Evolutionary conservation across 2,797 vertebrate genomes (phyloP).

Genomic region (Botia almorhae): DNA sequence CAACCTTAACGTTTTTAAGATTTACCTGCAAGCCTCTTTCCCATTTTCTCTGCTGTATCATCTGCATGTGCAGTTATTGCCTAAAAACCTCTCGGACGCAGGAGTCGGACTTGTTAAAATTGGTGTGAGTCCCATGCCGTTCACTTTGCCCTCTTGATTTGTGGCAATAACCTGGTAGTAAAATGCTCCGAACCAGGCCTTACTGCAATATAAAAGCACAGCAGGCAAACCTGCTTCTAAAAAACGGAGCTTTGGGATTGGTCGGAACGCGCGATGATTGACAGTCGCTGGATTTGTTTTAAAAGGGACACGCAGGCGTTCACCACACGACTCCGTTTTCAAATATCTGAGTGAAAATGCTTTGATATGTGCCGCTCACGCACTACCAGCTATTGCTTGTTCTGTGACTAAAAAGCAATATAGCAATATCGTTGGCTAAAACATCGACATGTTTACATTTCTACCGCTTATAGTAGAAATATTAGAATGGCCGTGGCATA

Average conservation of each 20-base stretch:
- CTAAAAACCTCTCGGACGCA: slow-evolving; percentile 76
- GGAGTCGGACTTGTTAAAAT: slow-evolving; percentile 77
- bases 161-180: slow-evolving; percentile 91
- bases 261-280: slow-evolving; percentile 90
- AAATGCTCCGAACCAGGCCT: slow-evolving; percentile 96
- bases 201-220: slow-evolving; percentile 99
- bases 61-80: slow-evolving; percentile 81
- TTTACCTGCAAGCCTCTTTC: slow-evolving; percentile 69
- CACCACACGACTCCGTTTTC: slow-evolving; percentile 94
- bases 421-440: slow-evolving; percentile 49
- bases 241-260: slow-evolving; percentile 93
- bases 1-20: slow-evolving; percentile 69
- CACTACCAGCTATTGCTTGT: slow-evolving; percentile 74
- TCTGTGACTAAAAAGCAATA: slow-evolving; percentile 70
- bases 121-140: slow-evolving; percentile 84
- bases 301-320: slow-evolving; percentile 96
- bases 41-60: slow-evolving; percentile 76
- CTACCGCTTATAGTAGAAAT: neutral
- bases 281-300: slow-evolving; percentile 97
- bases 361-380: slow-evolving; percentile 95
- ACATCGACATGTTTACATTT: slow-evolving; percentile 54
- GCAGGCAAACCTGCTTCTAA: slow-evolving; percentile 95
- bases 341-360: slow-evolving; percentile 93
- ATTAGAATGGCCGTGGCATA: neutral
- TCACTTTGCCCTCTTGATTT: slow-evolving; percentile 92